Conservation (phyloP, 2,113 vertebrate genomes). For the Ranitomeya variabilis region DNA sequence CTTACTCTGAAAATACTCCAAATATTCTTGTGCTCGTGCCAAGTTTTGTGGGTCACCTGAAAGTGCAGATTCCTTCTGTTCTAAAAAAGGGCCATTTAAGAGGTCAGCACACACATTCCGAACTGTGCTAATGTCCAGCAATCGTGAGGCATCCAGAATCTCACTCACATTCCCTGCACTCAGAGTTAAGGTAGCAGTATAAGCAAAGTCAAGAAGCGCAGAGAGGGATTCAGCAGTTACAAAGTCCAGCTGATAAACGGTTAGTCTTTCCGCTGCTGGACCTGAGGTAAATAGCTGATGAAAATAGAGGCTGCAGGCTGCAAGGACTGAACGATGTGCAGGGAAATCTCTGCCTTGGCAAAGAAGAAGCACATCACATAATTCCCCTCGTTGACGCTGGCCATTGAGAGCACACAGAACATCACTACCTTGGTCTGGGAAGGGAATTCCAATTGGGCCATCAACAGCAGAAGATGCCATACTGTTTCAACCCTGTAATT, state of each 20-base stretch:
- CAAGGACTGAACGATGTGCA: constrained; percentile 96
- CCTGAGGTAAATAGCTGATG: constrained; percentile 98
- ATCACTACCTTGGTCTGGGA: constrained; percentile 96
- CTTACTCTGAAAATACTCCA: constrained; percentile 95
- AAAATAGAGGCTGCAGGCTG: constrained; percentile 96
- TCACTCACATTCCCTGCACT: constrained; percentile 91
- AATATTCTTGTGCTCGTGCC: constrained; percentile 91
- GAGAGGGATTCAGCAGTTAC: constrained; percentile 88
- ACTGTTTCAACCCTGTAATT: constrained; percentile 59
- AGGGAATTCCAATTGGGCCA: constrained; percentile 97
- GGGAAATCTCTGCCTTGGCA: constrained; percentile 92
- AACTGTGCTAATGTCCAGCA: constrained; percentile 93
- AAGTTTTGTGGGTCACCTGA: constrained; percentile 86
- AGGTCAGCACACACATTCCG: constrained; percentile 95
- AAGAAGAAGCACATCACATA: constrained; percentile 95
- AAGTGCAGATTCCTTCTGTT: constrained; percentile 75
- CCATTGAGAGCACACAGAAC: constrained; percentile 93
- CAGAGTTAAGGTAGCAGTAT: constrained; percentile 95
- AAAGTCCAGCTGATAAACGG: constrained; percentile 95
- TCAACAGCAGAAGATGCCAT: constrained; percentile 82
- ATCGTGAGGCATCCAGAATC: constrained; percentile 90
- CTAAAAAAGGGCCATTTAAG: constrained; percentile 95
- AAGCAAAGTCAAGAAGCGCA: constrained; percentile 96
- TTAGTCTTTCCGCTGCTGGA: constrained; percentile 90
- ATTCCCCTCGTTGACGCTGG: constrained; percentile 89